Base-by-base conservation (phyloP, 2,113 vertebrate genomes). In the Hassar affinis region DNA sequence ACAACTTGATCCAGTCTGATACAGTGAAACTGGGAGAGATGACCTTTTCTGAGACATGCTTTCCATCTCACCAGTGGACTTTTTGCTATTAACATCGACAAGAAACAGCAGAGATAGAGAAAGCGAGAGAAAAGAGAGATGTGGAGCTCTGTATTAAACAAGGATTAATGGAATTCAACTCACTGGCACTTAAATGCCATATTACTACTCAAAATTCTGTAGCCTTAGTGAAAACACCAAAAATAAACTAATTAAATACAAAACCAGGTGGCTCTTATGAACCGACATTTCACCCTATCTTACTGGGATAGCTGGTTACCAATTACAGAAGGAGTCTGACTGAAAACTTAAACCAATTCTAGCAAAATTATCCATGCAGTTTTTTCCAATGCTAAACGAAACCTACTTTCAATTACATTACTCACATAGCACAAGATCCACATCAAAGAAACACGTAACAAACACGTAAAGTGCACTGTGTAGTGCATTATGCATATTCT, bases 31-130 rank as follows among this genome's bases (percentile, higher is more conserved):
- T 45, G 51, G 18, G 52, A 57, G 51, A 56, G 33, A 69, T 69
- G 62, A 84, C 75, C 82, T 78, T 84, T 84, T 47, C 47, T 17
- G 61, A 78, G 62, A 47, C 82, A 47, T 42, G 27, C 51, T 69
- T 47, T 57, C 47, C 62, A 51, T 51, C 75, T 69, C 75, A 25
- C 62, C 27, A 30, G 56, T 84, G 47, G 35, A 78, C 35, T 52
- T 77, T 61, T 78, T 11, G 22, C 78, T 52, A 78, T 84, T 78
- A 84, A 78, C 57, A 69, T 54, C 45, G 62, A 64, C 61, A 69
- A 76, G 59, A 51, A 27, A 68, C 74, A 27, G 51, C 25, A 9
- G 25, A 38, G 30, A 77, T 10, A 2, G 1, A 77, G 51, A 35
- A 38, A 35, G 0, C 6, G 10, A 14, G 38, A 62, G 42, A 61